Evolutionary conservation across 2,888 invertebrate species (phyloP), one percentile per base, ranked within the genome.

Genomic region (Caenorhabditis sp.): DNA sequence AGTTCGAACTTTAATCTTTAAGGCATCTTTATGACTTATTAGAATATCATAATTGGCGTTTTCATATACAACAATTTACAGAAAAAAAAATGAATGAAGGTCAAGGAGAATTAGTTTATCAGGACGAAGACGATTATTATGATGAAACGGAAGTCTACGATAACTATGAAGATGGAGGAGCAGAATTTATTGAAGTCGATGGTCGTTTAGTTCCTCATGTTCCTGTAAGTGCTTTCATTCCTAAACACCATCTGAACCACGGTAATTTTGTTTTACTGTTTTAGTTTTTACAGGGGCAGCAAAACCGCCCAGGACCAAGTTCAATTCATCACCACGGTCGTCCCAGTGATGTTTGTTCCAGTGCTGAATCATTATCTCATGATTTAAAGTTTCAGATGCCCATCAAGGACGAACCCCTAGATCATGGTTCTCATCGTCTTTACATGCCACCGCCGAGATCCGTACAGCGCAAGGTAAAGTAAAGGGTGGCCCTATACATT

Each of bases 101-200:
- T 7, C 68, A 70, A 14, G 58, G 61, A 8, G 81, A 58, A 12
- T 49, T 81, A 0, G 68, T 79, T 31, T 82, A 74, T 54, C 74
- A 68, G 54, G 81, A 80, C 16, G 80, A 82, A 22, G 85, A 68
- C 19, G 73, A 80, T 56, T 82, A 63, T 41, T 81, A 73, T 59
- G 84, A 85, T 5, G 81, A 82, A 44, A 35, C 64, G 10, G 83
- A 73, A 28, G 66, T 79, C 0, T 82, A 69, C 24, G 82, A 82
- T 24, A 70, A 74, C 41, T 84, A 38, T 19, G 75, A 66, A 12
- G 77, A 76, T 22, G 38, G 44, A 16, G 44, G 61, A 22, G 66
- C 47, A 1, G 80, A 75, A 49, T 81, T 73, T 22, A 70, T 82
- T 5, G 82, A 82, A 66, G 75, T 77, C 5, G 44, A 80, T 72